A percentile compares a stretch with the other conserved stretches of the same genome.
These are phyloP conservation scores for Drusus annulatus DNA, from an alignment of 1,140 invertebrate species.

Conservation along the genomic window DNA sequence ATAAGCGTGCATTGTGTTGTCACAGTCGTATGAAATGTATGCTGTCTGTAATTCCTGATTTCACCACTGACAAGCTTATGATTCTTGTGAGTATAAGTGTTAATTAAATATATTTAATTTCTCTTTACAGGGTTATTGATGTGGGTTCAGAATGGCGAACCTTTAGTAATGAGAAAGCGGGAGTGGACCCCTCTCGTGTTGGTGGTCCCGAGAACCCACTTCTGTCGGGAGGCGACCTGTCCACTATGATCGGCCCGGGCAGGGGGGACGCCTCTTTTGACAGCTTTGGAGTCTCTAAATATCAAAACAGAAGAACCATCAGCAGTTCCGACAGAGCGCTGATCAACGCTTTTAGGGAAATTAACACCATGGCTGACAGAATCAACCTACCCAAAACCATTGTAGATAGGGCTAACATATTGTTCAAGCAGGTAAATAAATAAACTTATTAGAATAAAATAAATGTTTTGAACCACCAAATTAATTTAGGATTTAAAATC, in stretches of 20 bases:
- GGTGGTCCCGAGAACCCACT: constrained; percentile 97
- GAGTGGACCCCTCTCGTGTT: constrained; percentile 98
- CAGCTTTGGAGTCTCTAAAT: constrained; percentile 90
- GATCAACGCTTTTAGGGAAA: constrained; percentile 96
- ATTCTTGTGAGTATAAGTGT: no score
- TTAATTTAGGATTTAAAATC: no score
- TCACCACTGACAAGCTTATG: no score
- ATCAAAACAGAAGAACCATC: constrained; percentile 94
- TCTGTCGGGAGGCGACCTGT: constrained; percentile 95
- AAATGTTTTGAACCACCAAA: neutral
- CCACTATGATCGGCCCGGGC: constrained; percentile 96
- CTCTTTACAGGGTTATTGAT: constrained; percentile 90
- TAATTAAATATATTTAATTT: neutral
- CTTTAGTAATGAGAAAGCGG: constrained; percentile 98
- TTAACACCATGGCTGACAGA: constrained; percentile 97
- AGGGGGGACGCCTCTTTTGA: constrained; percentile 86
- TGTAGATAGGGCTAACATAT: constrained; percentile 93
- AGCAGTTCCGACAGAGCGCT: constrained; percentile 95
- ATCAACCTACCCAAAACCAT: constrained; percentile 97
- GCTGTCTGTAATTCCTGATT: no score
- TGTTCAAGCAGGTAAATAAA: constrained; percentile 90
- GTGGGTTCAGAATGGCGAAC: constrained; percentile 99
- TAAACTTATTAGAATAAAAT: no score
- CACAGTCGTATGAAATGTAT: no score
- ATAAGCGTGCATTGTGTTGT: no score